These are phyloP conservation scores for Lates calcarifer DNA, from an alignment of 2,113 vertebrate genomes.

Conservation along the genomic window DNA sequence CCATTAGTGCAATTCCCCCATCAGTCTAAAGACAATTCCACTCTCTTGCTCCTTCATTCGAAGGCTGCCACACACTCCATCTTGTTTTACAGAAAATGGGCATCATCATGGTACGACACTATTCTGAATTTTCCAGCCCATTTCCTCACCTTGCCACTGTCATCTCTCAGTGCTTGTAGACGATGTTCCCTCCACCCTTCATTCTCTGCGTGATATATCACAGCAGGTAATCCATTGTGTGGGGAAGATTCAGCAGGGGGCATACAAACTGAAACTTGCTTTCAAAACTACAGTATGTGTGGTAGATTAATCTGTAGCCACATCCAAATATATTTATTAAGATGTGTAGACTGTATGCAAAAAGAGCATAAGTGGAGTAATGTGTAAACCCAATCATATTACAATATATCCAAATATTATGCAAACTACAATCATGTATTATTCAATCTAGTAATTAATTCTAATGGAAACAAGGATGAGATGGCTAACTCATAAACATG, in stretches of 20 bases:
- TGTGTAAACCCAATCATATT: background rate
- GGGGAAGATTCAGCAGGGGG: background rate
- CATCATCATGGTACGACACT: constrained; percentile 47
- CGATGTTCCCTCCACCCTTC: constrained; percentile 32
- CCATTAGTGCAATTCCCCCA: constrained; percentile 45
- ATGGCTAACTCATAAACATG: background rate
- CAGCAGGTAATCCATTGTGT: constrained; percentile 38
- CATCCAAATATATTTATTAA: constrained; percentile 5
- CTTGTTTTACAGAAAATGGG: constrained; percentile 66
- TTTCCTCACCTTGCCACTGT: constrained; percentile 62
- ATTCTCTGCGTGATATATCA: constrained; percentile 38
- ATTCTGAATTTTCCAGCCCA: constrained; percentile 70
- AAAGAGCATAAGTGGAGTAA: too few relatives aligned
- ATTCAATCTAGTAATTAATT: constrained; percentile 24
- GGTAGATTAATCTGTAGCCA: background rate
- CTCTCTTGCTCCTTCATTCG: constrained; percentile 32
- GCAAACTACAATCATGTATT: background rate
- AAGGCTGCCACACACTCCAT: constrained; percentile 42
- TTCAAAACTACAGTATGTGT: background rate
- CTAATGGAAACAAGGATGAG: background rate
- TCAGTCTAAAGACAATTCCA: constrained; percentile 50
- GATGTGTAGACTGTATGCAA: background rate
- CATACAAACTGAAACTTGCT: constrained; percentile 3
- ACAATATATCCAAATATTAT: background rate
- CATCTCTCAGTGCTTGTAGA: constrained; percentile 47